A percentile compares a stretch with the other conserved stretches of the same genome.
These are phyloP conservation scores for Parauchenoglanis punctatus DNA, from an alignment of 2,797 vertebrate genomes.

Conservation along the genomic window DNA sequence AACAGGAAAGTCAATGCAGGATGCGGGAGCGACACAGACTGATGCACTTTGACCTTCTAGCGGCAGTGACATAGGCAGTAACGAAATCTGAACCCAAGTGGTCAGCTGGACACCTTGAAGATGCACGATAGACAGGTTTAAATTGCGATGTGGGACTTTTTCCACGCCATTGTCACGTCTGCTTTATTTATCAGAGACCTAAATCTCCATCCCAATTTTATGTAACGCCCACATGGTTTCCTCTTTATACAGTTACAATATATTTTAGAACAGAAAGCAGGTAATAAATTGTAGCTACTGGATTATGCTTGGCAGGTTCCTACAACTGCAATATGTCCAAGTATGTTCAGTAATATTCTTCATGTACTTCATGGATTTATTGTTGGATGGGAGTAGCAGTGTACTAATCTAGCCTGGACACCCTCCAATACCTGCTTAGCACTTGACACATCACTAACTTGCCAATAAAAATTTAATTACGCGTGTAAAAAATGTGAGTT, in stretches of 20 bases:
- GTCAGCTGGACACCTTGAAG: too few relatives aligned
- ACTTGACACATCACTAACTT: not conserved
- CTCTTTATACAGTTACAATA: not conserved
- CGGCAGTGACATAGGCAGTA: too few relatives aligned
- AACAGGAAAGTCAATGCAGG: too few relatives aligned
- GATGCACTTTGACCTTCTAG: too few relatives aligned
- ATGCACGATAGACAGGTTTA: too few relatives aligned
- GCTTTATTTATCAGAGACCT: not conserved
- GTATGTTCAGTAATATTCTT: not conserved
- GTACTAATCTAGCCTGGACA: not conserved
- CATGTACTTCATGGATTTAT: slow-evolving; percentile 9
- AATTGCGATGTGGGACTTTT: not conserved
- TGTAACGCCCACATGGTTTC: not conserved
- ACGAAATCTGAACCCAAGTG: too few relatives aligned
- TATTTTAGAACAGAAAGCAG: not conserved
- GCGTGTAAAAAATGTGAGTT: not conserved
- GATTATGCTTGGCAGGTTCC: not conserved
- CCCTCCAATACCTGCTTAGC: not conserved
- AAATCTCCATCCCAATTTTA: not conserved
- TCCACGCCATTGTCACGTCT: not conserved
- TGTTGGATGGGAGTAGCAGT: slow-evolving; percentile 2
- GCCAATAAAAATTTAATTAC: not conserved
- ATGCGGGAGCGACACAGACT: too few relatives aligned
- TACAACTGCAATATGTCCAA: not conserved
- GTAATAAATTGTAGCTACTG: not conserved